Conservation (phyloP, 2,888 invertebrate species). For the Zygogramma bicolorata region DNA sequence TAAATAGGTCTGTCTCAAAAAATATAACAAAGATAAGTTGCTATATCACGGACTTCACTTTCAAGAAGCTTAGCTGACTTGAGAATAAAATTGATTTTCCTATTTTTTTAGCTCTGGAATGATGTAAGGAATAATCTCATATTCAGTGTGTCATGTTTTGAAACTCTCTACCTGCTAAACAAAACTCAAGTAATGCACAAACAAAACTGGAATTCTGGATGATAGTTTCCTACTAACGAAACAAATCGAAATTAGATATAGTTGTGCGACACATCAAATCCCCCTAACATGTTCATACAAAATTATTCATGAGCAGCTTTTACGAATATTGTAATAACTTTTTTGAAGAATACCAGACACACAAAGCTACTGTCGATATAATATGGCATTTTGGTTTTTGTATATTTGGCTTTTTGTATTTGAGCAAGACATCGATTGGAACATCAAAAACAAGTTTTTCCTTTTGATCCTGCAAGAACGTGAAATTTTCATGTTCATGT, state of each 20-base stretch:
- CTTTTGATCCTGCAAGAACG: background rate
- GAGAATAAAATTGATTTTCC: too few relatives aligned
- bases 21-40: too few relatives aligned
- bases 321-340: background rate
- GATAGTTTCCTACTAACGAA: background rate
- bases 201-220: background rate
- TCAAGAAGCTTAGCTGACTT: too few relatives aligned
- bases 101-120: too few relatives aligned
- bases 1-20: too few relatives aligned
- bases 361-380: background rate
- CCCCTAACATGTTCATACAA: background rate
- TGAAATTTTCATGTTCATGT: background rate
- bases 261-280: background rate
- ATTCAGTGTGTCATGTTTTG: background rate
- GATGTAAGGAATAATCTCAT: too few relatives aligned
- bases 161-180: background rate
- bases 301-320: background rate
- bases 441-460: background rate
- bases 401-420: constrained; percentile 7
- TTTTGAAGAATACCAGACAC: background rate
- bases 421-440: constrained; percentile 1
- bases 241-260: background rate
- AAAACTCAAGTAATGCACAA: background rate
- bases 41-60: too few relatives aligned
- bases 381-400: background rate